A percentile compares a stretch with the other conserved stretches of the same genome.
Evolutionary conservation across 2,797 vertebrate genomes (phyloP).

Genomic region (Lepus oiostolus): DNA sequence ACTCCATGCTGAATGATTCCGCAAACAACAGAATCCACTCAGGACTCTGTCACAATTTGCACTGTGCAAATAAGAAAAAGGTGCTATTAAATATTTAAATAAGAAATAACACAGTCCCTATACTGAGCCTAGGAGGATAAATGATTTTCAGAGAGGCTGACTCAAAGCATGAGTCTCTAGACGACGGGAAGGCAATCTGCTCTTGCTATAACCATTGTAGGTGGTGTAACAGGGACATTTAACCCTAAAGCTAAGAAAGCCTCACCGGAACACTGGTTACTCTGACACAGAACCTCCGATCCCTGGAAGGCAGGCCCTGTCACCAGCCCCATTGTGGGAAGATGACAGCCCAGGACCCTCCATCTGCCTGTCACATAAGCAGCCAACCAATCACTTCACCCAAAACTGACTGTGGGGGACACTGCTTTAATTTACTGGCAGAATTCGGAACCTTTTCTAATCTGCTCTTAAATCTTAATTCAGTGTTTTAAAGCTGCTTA

Average conservation of each 20-base stretch:
- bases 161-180: background rate
- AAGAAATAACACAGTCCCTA: background rate
- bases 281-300: background rate
- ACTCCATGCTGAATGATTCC: background rate
- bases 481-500: slow-evolving; percentile 37
- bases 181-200: background rate
- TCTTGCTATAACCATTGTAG: slow-evolving; percentile 8
- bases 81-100: slow-evolving; percentile 44
- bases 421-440: slow-evolving; percentile 35
- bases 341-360: slow-evolving; percentile 21
- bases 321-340: background rate
- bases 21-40: slow-evolving; percentile 45
- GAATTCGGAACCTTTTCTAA: background rate
- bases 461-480: slow-evolving; percentile 56
- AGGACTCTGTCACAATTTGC: background rate
- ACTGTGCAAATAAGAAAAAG: slow-evolving; percentile 53
- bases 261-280: background rate
- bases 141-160: background rate
- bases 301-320: background rate
- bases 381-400: slow-evolving; percentile 6
- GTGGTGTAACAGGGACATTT: background rate
- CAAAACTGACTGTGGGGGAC: slow-evolving; percentile 10
- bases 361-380: slow-evolving; percentile 18
- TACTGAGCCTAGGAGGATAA: background rate
- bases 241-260: background rate